Evolutionary conservation across 2,888 invertebrate genomes (phyloP).

Genomic region (Lymantria dispar): DNA sequence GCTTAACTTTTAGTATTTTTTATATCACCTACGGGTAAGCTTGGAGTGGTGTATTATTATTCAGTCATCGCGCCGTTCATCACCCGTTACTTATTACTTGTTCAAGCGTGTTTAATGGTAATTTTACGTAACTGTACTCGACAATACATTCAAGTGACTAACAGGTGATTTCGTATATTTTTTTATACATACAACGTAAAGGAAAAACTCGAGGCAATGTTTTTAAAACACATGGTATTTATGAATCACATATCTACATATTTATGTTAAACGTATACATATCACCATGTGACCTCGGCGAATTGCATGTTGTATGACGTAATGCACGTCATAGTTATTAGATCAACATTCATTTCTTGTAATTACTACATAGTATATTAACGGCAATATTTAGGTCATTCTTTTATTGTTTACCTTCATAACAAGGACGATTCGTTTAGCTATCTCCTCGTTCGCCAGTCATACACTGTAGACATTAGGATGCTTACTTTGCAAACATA

Average conservation of each 20-base stretch:
- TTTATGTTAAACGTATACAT: slow-evolving; percentile 21
- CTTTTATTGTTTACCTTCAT: slow-evolving; percentile 47
- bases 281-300: slow-evolving; percentile 1
- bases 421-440: slow-evolving; percentile 42
- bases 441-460: slow-evolving; percentile 46
- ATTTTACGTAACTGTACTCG: too few species aligned
- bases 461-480: slow-evolving; percentile 36
- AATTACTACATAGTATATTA: background rate
- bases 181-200: too few species aligned
- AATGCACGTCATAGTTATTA: background rate
- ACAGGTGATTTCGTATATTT: too few species aligned
- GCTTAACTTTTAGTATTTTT: too few species aligned
- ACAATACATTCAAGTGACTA: too few species aligned
- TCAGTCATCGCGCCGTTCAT: too few species aligned
- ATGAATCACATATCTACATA: slow-evolving; percentile 17
- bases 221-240: slow-evolving; percentile 27
- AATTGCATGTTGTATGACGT: slow-evolving; percentile 12
- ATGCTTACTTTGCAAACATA: slow-evolving; percentile 54
- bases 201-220: background rate
- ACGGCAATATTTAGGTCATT: slow-evolving; percentile 39
- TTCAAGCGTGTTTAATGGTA: too few species aligned
- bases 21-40: too few species aligned
- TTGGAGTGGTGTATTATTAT: too few species aligned
- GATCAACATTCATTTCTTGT: background rate
- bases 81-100: too few species aligned